phyloP scores from a whole-genome alignment of 2,888 invertebrate species.

The Drosophila flavopinicola region DNA sequence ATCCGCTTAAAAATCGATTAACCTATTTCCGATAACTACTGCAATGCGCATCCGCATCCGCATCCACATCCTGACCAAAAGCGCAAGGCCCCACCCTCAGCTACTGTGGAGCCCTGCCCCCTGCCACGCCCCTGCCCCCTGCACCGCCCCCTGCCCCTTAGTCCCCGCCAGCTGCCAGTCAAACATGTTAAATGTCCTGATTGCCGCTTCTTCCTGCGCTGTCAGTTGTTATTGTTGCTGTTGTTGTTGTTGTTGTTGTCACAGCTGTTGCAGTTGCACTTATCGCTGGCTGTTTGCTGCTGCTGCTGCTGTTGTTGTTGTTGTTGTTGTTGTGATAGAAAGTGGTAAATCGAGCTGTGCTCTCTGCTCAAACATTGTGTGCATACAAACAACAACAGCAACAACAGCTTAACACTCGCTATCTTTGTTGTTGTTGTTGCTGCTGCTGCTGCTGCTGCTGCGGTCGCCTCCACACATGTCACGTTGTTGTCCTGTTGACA shows the following conservation, averaged over 20 bases:
- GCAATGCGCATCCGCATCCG: constrained; percentile 79
- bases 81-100: background rate
- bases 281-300: constrained; percentile 19
- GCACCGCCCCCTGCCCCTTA: constrained; percentile 1
- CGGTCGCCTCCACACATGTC: constrained; percentile 37
- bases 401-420: constrained; percentile 20
- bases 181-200: constrained; percentile 67
- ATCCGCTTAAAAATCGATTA: constrained; percentile 83
- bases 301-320: background rate
- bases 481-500: constrained; percentile 56
- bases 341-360: constrained; percentile 59
- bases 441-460: constrained; percentile 35
- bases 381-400: constrained; percentile 26
- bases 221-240: constrained; percentile 23
- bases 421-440: constrained; percentile 13
- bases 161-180: constrained; percentile 68
- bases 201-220: constrained; percentile 35
- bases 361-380: constrained; percentile 53
- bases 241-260: constrained; percentile 37
- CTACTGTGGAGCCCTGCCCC: background rate
- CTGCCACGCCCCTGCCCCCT: background rate
- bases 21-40: constrained; percentile 83
- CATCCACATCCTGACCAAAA: constrained; percentile 12
- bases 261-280: constrained; percentile 28
- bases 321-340: constrained; percentile 67